phyloP scores from a whole-genome alignment of 1,140 invertebrate genomes.

The Aphelinus certus region DNA sequence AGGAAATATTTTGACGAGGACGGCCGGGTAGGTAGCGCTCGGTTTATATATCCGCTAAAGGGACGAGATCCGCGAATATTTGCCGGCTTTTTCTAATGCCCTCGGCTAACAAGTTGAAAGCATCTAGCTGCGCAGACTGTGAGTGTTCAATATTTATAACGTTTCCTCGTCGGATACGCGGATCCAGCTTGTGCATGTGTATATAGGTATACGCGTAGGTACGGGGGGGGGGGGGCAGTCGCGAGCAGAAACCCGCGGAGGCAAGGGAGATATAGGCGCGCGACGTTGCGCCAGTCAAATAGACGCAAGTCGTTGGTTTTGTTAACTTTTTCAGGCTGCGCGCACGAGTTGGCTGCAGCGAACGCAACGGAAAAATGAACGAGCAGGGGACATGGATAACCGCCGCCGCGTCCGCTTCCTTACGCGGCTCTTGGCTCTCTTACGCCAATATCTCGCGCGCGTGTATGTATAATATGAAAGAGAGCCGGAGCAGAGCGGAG shows the following conservation, averaged over 20 bases:
- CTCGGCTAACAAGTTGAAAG: slow-evolving; percentile 15
- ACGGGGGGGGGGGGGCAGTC: neutral
- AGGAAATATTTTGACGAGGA: too few relatives aligned
- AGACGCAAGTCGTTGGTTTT: neutral
- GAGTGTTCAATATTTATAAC: slow-evolving; percentile 32
- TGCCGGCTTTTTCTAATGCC: slow-evolving; percentile 19
- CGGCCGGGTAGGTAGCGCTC: too few relatives aligned
- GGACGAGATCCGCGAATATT: neutral
- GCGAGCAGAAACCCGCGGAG: too few relatives aligned
- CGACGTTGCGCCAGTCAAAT: slow-evolving; percentile 10
- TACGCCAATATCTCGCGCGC: too few relatives aligned
- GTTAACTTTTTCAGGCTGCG: neutral
- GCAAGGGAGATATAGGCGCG: too few relatives aligned
- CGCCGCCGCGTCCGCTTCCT: neutral
- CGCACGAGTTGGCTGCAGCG: slow-evolving; percentile 4
- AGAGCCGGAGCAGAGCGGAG: too few relatives aligned
- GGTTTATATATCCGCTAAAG: neutral
- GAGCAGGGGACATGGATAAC: slow-evolving; percentile 15
- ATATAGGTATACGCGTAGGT: too few relatives aligned
- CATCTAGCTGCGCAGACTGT: too few relatives aligned
- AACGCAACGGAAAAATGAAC: slow-evolving; percentile 20
- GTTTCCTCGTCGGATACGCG: slow-evolving; percentile 17
- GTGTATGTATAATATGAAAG: too few relatives aligned
- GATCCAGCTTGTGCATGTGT: neutral
- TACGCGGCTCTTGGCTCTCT: too few relatives aligned